These are phyloP conservation scores for Leptopilina clavipes DNA, from an alignment of 1,140 invertebrate genomes.

Conservation along the genomic window DNA sequence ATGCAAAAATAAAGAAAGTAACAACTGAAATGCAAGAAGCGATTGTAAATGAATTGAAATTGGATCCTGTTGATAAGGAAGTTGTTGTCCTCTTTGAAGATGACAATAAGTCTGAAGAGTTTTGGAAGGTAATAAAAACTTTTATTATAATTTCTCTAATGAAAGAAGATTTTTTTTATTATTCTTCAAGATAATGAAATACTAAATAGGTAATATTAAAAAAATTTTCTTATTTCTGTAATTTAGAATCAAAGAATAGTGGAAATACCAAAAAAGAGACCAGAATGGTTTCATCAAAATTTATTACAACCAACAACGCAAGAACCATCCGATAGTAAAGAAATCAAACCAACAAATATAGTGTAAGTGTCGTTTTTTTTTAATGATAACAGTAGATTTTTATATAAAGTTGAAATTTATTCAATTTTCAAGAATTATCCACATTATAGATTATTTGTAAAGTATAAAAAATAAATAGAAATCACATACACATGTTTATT, in stretches of 20 bases:
- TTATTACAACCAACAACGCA: constrained; percentile 85
- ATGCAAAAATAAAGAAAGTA: constrained; percentile 86
- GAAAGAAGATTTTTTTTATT: too few species aligned
- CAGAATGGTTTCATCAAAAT: constrained; percentile 88
- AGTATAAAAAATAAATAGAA: constrained; percentile 41
- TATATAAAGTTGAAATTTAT: constrained; percentile 16
- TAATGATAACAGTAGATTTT: not conserved
- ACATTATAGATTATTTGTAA: not conserved
- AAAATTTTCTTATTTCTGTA: constrained; percentile 48
- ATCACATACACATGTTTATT: not conserved
- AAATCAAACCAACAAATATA: constrained; percentile 83
- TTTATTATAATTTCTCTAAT: constrained; percentile 12
- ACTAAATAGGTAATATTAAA: constrained; percentile 23
- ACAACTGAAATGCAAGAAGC: constrained; percentile 85
- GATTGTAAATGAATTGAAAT: constrained; percentile 82
- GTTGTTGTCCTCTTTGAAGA: constrained; percentile 89
- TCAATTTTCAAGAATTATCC: not conserved
- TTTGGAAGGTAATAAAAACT: constrained; percentile 72
- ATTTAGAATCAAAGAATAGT: constrained; percentile 80
- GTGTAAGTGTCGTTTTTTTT: constrained; percentile 72
- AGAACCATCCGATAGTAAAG: constrained; percentile 78
- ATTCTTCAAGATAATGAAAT: too few species aligned
- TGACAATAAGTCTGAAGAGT: constrained; percentile 78
- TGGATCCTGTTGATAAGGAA: constrained; percentile 86
- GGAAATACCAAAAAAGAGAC: constrained; percentile 84